Conservation (phyloP, 2,888 invertebrate species). For the Antheraea yamamai region DNA sequence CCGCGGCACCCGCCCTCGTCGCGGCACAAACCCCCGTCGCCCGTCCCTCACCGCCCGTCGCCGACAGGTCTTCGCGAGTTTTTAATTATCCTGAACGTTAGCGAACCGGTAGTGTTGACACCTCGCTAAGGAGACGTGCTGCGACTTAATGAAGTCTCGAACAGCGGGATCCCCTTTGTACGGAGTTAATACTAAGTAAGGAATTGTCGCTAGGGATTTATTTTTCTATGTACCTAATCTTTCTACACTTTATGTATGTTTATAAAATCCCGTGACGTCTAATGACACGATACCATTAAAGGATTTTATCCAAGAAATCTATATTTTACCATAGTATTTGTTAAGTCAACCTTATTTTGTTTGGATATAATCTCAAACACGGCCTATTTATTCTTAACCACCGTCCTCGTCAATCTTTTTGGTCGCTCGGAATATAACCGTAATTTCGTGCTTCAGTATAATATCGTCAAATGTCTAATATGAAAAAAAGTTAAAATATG, state of each 20-base stretch:
- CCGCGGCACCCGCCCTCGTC: constrained; percentile 39
- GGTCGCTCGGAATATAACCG: no score
- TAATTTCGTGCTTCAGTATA: no score
- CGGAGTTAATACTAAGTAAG: constrained; percentile 14
- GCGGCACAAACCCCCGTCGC: constrained; percentile 30
- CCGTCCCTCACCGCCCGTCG: constrained; percentile 33
- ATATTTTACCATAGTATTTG: not conserved
- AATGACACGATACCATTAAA: not conserved
- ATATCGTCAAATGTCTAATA: no score
- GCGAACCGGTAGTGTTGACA: constrained; percentile 58
- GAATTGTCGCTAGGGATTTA: constrained; percentile 31
- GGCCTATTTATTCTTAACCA: no score
- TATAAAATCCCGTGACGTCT: not conserved
- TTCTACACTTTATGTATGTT: not conserved
- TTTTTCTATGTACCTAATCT: not conserved
- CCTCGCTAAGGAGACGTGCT: constrained; percentile 50
- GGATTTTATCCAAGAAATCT: not conserved
- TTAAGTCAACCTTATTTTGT: no score
- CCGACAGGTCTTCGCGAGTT: constrained; percentile 52
- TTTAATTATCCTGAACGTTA: constrained; percentile 69
- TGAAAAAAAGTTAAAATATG: no score
- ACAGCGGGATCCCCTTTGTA: constrained; percentile 28
- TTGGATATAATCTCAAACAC: no score
- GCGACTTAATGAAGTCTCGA: constrained; percentile 36
- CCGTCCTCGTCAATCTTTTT: no score